These are phyloP conservation scores for Hydrophis major DNA, from an alignment of 2,797 vertebrate species.

Conservation along the genomic window DNA sequence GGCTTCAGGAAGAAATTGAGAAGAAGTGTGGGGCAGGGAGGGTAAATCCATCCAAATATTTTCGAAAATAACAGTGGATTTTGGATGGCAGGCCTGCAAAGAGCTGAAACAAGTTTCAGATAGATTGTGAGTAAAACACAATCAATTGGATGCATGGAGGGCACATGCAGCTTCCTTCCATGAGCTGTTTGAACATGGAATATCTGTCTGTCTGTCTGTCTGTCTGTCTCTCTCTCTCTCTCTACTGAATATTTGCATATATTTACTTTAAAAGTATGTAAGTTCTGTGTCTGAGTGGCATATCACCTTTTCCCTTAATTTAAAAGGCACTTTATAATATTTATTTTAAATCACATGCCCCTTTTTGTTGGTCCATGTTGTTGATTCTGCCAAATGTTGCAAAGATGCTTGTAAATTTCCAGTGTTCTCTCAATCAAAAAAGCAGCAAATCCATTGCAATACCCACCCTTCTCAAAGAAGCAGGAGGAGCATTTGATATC, in stretches of 20 bases:
- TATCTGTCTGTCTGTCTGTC: no score
- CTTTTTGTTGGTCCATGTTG: not conserved
- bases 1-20: not conserved
- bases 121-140: not conserved
- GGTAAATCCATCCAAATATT: not conserved
- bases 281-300: not conserved
- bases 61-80: not conserved
- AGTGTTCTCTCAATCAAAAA: not conserved
- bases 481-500: not conserved
- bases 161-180: not conserved
- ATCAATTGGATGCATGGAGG: not conserved
- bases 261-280: not conserved
- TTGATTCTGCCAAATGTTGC: not conserved
- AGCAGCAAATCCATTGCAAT: not conserved
- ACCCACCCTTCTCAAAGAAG: not conserved
- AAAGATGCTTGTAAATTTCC: not conserved
- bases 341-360: not conserved
- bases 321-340: not conserved
- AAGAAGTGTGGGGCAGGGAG: not conserved
- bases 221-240: no score
- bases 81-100: not conserved
- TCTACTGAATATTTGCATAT: not conserved
- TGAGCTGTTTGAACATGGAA: not conserved
- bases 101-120: not conserved
- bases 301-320: not conserved